phyloP scores from a whole-genome alignment of 2,797 vertebrate species.

The Aplochiton taeniatus region DNA sequence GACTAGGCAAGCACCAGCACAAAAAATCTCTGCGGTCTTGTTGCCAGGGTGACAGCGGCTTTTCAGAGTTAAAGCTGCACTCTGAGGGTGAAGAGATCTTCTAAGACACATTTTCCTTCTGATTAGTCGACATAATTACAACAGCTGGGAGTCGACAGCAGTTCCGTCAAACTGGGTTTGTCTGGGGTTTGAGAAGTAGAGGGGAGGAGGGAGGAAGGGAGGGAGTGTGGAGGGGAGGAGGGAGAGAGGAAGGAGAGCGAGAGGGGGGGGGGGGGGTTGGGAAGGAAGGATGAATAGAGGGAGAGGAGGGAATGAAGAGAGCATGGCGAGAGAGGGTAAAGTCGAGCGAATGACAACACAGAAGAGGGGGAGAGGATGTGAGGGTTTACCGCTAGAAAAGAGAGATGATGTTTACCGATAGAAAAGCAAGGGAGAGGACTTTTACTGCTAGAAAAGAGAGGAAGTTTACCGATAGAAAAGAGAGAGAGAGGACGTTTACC shows the following conservation, averaged over 20 bases:
- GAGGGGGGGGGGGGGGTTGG: background rate
- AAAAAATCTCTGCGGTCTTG: slow-evolving; percentile 3
- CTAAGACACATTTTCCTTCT: slow-evolving; percentile 43
- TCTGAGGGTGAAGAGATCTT: slow-evolving; percentile 41
- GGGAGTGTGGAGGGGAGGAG: background rate
- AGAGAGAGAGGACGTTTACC: too few relatives aligned
- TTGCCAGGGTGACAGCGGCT: slow-evolving; percentile 21
- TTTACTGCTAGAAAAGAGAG: too few relatives aligned
- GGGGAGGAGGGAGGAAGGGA: background rate
- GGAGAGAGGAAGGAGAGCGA: background rate
- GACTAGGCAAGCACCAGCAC: background rate
- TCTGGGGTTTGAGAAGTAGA: slow-evolving; percentile 21
- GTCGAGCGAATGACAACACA: background rate
- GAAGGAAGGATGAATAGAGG: background rate
- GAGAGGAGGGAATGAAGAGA: background rate
- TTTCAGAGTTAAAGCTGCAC: slow-evolving; percentile 21
- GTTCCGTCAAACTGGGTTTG: slow-evolving; percentile 24
- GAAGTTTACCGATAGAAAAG: too few relatives aligned
- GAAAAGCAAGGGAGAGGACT: too few relatives aligned
- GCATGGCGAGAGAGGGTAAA: background rate
- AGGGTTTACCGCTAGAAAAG: too few relatives aligned
- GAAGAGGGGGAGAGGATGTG: background rate
- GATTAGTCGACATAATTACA: slow-evolving; percentile 55
- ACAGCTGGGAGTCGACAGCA: slow-evolving; percentile 42
- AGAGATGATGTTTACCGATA: too few relatives aligned